Evolutionary conservation across 1,140 invertebrate genomes (phyloP).

Genomic region (Euwallacea fornicatus): DNA sequence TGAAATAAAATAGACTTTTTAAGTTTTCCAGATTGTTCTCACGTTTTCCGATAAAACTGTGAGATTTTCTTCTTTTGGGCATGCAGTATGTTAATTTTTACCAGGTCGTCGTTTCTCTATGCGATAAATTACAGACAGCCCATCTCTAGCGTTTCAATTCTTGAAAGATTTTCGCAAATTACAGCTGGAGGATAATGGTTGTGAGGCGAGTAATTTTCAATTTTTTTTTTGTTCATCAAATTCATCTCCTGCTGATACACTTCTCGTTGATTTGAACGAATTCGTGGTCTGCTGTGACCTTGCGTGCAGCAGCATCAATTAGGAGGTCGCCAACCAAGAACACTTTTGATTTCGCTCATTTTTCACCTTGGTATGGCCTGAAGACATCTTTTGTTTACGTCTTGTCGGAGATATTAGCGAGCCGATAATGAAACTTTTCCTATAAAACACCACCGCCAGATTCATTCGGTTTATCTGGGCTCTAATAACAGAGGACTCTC

Average conservation of each 20-base stretch:
- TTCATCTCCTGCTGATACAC: background rate
- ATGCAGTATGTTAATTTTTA: no score
- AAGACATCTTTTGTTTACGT: no score
- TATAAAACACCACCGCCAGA: background rate
- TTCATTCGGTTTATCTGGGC: constrained; percentile 10
- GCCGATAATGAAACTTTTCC: background rate
- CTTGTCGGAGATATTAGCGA: no score
- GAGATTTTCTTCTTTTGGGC: no score
- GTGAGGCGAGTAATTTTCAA: background rate
- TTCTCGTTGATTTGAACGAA: background rate
- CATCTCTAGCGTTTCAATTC: no score
- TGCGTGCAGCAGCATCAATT: background rate
- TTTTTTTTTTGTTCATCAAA: background rate
- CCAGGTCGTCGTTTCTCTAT: no score
- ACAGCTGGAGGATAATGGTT: background rate
- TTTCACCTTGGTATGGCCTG: no score
- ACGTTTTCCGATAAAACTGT: no score
- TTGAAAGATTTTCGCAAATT: background rate
- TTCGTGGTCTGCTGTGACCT: background rate
- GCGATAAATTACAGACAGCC: no score
- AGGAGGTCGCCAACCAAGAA: background rate
- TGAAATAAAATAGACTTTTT: no score
- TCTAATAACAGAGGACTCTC: constrained; percentile 16
- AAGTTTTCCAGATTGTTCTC: no score
- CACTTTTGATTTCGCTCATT: background rate